A percentile compares a stretch with the other conserved stretches of the same genome.
These are phyloP conservation scores for Heliconius ethilla DNA, from an alignment of 2,888 invertebrate genomes.

Conservation along the genomic window DNA sequence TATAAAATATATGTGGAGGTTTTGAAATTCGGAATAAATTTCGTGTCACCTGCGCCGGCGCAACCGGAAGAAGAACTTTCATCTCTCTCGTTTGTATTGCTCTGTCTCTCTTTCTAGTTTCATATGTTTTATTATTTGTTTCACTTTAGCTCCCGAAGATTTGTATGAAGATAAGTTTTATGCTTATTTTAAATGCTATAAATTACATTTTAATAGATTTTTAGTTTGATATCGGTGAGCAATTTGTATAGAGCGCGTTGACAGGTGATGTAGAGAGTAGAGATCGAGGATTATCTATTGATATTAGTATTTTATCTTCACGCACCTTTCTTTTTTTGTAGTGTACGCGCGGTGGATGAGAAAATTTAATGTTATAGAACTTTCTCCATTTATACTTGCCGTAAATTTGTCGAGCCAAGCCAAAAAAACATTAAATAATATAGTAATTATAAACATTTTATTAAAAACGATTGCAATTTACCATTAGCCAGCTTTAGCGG, in stretches of 20 bases:
- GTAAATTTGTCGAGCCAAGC: no score
- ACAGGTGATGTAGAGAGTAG: slow-evolving; percentile 65
- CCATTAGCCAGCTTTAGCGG: no score
- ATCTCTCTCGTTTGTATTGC: slow-evolving; percentile 55
- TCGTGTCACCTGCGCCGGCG: slow-evolving; percentile 79
- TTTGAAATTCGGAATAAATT: slow-evolving; percentile 82
- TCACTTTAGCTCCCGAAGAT: slow-evolving; percentile 68
- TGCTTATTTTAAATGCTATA: slow-evolving; percentile 77
- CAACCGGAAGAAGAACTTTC: slow-evolving; percentile 74
- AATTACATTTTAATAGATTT: slow-evolving; percentile 73
- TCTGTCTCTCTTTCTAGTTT: slow-evolving; percentile 52
- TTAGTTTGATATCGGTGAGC: slow-evolving; percentile 63
- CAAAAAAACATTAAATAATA: no score
- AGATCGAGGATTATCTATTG: neutral
- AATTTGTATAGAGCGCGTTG: slow-evolving; percentile 70
- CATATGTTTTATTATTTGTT: slow-evolving; percentile 71
- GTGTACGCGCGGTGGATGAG: no score
- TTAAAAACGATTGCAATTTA: no score
- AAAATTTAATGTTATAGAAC: no score
- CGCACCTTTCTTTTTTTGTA: no score
- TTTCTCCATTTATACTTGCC: no score
- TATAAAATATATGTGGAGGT: slow-evolving; percentile 75
- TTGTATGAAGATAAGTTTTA: slow-evolving; percentile 74
- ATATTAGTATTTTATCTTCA: neutral
- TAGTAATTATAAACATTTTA: no score